A percentile compares a stretch with the other conserved stretches of the same genome.
Conservation (phyloP, 1,140 invertebrate genomes). For the Drosophila sulfurigaster region DNA sequence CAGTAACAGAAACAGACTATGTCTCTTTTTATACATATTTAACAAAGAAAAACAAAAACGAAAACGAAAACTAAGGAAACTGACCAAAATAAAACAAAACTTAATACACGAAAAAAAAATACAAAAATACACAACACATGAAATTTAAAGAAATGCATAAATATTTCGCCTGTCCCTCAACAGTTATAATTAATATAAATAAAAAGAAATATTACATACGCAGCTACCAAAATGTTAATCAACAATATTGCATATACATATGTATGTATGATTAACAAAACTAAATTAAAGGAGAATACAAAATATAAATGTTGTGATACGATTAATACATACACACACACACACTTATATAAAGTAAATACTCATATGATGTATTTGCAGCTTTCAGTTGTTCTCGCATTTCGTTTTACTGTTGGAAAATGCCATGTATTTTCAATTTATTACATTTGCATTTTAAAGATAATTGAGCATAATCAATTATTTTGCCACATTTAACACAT, state of each 20-base stretch:
- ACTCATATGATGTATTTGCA: conserved; percentile 3
- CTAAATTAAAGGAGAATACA: conserved; percentile 42
- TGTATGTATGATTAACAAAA: conserved; percentile 26
- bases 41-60: conserved; percentile 43
- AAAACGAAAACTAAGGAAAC: conserved; percentile 52
- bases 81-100: conserved; percentile 51
- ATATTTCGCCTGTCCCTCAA: conserved; percentile 26
- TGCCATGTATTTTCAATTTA: conserved; percentile 38
- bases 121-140: conserved; percentile 3
- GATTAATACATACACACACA: conserved; percentile 46
- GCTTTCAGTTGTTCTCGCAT: conserved; percentile 2
- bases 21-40: conserved; percentile 79
- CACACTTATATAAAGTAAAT: conserved; percentile 13
- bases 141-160: conserved; percentile 22
- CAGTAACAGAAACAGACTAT: conserved; percentile 54
- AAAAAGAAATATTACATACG: conserved; percentile 33
- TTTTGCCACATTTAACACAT: conserved; percentile 79
- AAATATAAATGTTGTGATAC: conserved; percentile 78
- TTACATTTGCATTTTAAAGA: conserved; percentile 58
- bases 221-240: conserved; percentile 39
- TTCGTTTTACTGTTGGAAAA: conserved; percentile 7
- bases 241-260: conserved; percentile 24
- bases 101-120: conserved; percentile 11
- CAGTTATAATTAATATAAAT: conserved; percentile 50
- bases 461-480: conserved; percentile 83